A percentile compares a stretch with the other conserved stretches of the same genome.
Evolutionary conservation across 2,888 invertebrate species (phyloP).

Genomic region (Pyrrhopygopsis socrates): DNA sequence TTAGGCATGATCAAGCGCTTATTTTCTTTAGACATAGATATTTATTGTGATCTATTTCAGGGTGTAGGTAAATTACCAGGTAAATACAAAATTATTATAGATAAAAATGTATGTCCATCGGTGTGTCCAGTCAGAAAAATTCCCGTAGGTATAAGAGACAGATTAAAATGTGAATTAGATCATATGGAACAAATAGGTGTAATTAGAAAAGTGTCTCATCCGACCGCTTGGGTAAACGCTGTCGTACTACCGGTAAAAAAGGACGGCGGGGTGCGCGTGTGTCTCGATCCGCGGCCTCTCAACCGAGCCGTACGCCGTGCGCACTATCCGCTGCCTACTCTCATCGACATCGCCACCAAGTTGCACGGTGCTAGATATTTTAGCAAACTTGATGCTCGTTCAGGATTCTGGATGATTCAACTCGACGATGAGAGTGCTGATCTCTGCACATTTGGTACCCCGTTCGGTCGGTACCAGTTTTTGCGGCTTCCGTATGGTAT

Average conservation of each 20-base stretch:
- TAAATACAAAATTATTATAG: slow-evolving; percentile 2
- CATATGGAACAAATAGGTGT: background rate
- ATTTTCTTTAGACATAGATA: background rate
- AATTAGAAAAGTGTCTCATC: background rate
- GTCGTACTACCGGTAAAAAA: slow-evolving; percentile 74
- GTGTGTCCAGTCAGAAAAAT: slow-evolving; percentile 20
- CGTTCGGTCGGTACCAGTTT: slow-evolving; percentile 56
- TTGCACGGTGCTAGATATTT: slow-evolving; percentile 24
- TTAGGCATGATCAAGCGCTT: slow-evolving; percentile 6
- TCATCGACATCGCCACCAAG: slow-evolving; percentile 53
- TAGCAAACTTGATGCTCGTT: slow-evolving; percentile 54
- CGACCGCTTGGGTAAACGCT: slow-evolving; percentile 31
- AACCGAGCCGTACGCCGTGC: background rate
- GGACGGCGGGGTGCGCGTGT: slow-evolving; percentile 57
- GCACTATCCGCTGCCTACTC: slow-evolving; percentile 27
- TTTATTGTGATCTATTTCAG: background rate
- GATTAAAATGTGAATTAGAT: background rate
- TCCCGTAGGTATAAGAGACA: background rate
- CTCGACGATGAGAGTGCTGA: slow-evolving; percentile 31
- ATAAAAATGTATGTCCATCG: background rate
- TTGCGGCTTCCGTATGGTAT: slow-evolving; percentile 78
- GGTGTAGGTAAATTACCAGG: slow-evolving; percentile 1
- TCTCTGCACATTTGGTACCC: slow-evolving; percentile 13
- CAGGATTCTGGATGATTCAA: slow-evolving; percentile 51
- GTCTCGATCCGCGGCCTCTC: slow-evolving; percentile 30